Evolutionary conservation across 1,140 invertebrate species (phyloP).

Genomic region (Drusus annulatus): DNA sequence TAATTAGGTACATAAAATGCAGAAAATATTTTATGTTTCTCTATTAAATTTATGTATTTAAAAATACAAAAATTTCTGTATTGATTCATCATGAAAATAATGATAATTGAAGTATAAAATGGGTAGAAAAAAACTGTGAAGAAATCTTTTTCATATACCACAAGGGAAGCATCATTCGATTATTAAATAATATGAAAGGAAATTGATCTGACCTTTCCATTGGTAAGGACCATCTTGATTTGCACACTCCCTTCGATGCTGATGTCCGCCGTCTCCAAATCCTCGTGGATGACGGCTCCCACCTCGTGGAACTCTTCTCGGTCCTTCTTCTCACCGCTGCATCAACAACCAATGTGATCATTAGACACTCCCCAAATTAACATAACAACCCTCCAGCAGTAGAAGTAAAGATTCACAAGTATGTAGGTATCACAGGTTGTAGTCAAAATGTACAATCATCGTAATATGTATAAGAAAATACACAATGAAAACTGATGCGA

Average conservation of each 20-base stretch:
- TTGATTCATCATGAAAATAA: too few relatives aligned
- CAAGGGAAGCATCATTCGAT: too few relatives aligned
- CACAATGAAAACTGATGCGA: constrained; percentile 19
- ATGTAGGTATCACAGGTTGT: too few relatives aligned
- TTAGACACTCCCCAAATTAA: constrained; percentile 6
- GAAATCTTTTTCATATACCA: too few relatives aligned
- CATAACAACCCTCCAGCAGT: background rate
- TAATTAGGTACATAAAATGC: too few relatives aligned
- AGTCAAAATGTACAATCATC: too few relatives aligned
- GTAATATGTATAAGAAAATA: background rate
- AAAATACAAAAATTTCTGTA: too few relatives aligned
- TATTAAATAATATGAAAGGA: too few relatives aligned
- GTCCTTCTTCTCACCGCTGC: constrained; percentile 71
- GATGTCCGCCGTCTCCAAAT: constrained; percentile 60
- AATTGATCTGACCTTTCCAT: constrained; percentile 78
- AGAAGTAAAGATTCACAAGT: background rate
- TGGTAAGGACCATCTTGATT: constrained; percentile 85
- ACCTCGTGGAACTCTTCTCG: constrained; percentile 67
- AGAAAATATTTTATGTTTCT: too few relatives aligned
- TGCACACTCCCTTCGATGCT: constrained; percentile 79
- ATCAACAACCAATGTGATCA: constrained; percentile 1
- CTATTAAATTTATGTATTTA: too few relatives aligned
- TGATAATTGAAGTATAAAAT: too few relatives aligned
- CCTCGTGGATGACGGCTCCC: constrained; percentile 69
- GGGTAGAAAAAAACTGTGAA: too few relatives aligned